Percentiles rank a stretch among this genome's conserved stretches.
Conservation (phyloP, 2,797 vertebrate genomes). For the Discoglossus pictus region DNA sequence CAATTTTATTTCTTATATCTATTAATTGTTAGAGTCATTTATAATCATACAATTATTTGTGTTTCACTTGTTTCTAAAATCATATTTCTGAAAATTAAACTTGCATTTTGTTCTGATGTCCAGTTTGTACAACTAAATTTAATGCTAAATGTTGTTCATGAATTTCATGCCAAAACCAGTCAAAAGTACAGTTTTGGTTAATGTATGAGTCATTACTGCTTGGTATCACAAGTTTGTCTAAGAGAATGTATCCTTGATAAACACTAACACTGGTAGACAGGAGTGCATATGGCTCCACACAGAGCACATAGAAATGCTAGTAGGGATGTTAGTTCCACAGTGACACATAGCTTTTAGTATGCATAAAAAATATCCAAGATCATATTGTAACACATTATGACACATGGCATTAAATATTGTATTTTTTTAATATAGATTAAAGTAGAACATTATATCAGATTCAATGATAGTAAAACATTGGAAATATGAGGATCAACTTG, state of each 20-base stretch:
- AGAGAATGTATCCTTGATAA: conserved; percentile 16
- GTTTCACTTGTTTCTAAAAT: no score
- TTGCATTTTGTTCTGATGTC: no score
- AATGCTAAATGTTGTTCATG: no score
- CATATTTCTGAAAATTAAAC: no score
- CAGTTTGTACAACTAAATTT: no score
- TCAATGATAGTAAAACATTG: background rate
- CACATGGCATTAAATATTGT: conserved; percentile 27
- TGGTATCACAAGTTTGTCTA: conserved; percentile 34
- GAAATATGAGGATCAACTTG: background rate
- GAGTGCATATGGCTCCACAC: conserved; percentile 42
- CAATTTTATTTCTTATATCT: no score
- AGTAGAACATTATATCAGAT: conserved; percentile 15
- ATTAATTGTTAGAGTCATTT: no score
- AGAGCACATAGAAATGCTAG: conserved; percentile 31
- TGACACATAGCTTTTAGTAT: conserved; percentile 31
- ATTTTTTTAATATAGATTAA: background rate
- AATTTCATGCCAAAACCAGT: no score
- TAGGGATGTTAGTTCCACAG: conserved; percentile 30
- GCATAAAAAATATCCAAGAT: conserved; percentile 20
- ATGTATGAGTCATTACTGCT: no score
- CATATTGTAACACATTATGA: conserved; percentile 29
- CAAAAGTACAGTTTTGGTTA: no score
- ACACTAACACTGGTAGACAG: conserved; percentile 41
- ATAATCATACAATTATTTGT: no score